Conservation (phyloP, 2,888 invertebrate species). For the Agrypnus murinus region DNA sequence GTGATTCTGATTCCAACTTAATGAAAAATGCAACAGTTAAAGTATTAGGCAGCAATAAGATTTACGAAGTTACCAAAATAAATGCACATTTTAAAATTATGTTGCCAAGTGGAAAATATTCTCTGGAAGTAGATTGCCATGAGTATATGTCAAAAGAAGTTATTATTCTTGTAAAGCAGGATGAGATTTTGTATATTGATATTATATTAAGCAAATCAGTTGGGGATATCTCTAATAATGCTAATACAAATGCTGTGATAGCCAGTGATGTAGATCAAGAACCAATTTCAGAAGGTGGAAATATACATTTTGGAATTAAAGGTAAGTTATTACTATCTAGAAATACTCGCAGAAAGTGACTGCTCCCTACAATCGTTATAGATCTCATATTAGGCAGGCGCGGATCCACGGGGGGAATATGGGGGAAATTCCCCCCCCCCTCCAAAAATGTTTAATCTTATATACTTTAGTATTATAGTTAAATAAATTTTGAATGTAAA, state of each 20-base stretch:
- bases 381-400: no score
- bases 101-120: slow-evolving; percentile 81
- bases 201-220: slow-evolving; percentile 30
- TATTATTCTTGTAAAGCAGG: slow-evolving; percentile 70
- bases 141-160: slow-evolving; percentile 75
- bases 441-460: no score
- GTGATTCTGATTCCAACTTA: slow-evolving; percentile 77
- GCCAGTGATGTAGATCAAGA: not conserved
- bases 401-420: no score
- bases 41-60: slow-evolving; percentile 76
- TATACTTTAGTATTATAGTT: no score
- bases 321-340: slow-evolving; percentile 56
- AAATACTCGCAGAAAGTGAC: no score
- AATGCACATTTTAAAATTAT: slow-evolving; percentile 83
- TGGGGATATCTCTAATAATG: not conserved
- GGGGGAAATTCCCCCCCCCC: no score
- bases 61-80: slow-evolving; percentile 79
- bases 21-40: slow-evolving; percentile 82
- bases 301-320: slow-evolving; percentile 58
- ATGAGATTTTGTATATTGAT: slow-evolving; percentile 60
- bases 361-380: no score
- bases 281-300: slow-evolving; percentile 41
- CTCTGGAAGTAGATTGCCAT: slow-evolving; percentile 76
- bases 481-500: no score
- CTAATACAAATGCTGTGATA: not conserved